Evolutionary conservation across 2,797 vertebrate genomes (phyloP).

Genomic region (Acipenser transmontanus): DNA sequence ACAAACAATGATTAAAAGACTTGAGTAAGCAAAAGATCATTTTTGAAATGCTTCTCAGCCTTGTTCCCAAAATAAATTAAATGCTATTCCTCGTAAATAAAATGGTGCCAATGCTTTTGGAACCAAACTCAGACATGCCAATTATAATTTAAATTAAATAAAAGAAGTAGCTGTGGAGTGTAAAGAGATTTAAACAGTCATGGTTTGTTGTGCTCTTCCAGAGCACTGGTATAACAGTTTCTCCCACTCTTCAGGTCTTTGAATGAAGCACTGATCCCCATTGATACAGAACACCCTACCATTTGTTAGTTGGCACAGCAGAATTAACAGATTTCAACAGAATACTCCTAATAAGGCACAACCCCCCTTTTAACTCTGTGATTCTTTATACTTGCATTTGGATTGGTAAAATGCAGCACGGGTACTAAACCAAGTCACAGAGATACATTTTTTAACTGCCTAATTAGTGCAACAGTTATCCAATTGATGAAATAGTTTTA

Average conservation of each 20-base stretch:
- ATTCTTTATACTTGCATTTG: not conserved
- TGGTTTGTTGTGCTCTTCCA: conserved; percentile 13
- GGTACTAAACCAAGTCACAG: not conserved
- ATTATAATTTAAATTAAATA: conserved; percentile 30
- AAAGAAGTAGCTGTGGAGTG: not conserved
- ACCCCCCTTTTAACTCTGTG: not conserved
- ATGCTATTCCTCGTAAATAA: conserved; percentile 33
- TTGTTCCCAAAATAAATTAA: conserved; percentile 30
- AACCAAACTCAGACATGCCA: conserved; percentile 36
- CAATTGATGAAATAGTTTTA: conserved; percentile 48
- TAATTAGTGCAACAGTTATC: conserved; percentile 40
- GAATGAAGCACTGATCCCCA: conserved; percentile 16
- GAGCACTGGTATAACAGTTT: conserved; percentile 33
- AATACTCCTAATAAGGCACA: not conserved
- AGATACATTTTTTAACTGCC: conserved; percentile 32
- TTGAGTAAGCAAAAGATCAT: too few species aligned
- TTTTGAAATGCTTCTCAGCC: not conserved
- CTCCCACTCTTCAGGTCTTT: conserved; percentile 30
- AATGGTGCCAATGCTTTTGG: conserved; percentile 36
- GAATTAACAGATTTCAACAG: not conserved
- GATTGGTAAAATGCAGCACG: not conserved
- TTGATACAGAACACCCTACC: not conserved
- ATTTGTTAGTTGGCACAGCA: not conserved
- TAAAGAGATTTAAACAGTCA: not conserved
- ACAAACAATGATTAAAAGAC: too few species aligned